A percentile compares a stretch with the other conserved stretches of the same genome.
Conservation (phyloP, 2,113 vertebrate species). For the Bos indicus region DNA sequence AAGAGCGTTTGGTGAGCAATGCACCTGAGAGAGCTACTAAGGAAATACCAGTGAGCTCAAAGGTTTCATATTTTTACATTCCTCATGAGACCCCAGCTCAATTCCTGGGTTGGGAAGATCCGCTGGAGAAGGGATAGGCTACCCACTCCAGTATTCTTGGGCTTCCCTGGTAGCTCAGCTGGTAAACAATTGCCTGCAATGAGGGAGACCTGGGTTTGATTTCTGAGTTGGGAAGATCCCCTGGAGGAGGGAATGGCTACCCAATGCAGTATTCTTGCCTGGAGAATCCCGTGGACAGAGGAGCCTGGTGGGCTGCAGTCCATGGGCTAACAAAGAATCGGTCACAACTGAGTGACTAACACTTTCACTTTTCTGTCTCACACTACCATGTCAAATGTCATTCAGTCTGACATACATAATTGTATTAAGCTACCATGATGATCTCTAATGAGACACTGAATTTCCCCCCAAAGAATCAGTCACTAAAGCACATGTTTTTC, state of each 20-base stretch:
- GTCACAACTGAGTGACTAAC: background rate
- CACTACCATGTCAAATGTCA: constrained; percentile 68
- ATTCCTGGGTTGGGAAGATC: background rate
- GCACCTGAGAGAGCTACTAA: background rate
- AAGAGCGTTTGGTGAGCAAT: background rate
- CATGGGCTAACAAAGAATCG: background rate
- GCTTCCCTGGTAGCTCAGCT: background rate
- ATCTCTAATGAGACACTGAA: constrained; percentile 76
- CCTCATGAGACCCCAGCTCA: background rate
- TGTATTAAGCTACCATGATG: constrained; percentile 71
- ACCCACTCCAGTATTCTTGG: background rate
- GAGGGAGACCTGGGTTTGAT: background rate
- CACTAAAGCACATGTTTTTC: constrained; percentile 73
- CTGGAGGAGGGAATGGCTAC: background rate
- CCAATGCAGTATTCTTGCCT: background rate
- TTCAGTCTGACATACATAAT: constrained; percentile 71
- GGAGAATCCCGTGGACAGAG: background rate
- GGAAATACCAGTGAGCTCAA: background rate
- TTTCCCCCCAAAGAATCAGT: constrained; percentile 68
- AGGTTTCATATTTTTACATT: background rate
- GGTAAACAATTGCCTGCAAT: background rate
- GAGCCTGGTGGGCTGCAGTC: background rate
- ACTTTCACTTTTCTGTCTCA: background rate
- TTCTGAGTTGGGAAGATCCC: background rate
- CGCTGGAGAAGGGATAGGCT: background rate